Evolutionary conservation across 2,113 vertebrate species (phyloP).

Genomic region (Puntigrus tetrazona): DNA sequence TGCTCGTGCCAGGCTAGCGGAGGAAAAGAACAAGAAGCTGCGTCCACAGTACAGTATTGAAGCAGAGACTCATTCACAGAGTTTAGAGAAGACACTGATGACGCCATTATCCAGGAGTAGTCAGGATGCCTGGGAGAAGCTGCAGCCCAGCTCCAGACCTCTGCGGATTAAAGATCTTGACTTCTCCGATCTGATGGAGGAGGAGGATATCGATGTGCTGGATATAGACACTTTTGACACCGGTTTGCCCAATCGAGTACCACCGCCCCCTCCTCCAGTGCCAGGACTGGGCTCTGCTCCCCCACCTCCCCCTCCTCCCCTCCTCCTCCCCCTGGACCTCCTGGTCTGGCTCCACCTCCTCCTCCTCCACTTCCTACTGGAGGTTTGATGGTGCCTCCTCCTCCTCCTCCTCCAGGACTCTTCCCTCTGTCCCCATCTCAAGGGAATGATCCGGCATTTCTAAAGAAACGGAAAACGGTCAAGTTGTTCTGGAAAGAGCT

Average conservation of each 20-base stretch:
- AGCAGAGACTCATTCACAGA: constrained; percentile 71
- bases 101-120: constrained; percentile 71
- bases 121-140: constrained; percentile 75
- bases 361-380: constrained; percentile 60
- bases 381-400: constrained; percentile 10
- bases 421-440: constrained; percentile 10
- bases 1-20: constrained; percentile 62
- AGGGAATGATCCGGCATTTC: constrained; percentile 55
- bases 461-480: constrained; percentile 89
- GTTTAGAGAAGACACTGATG: constrained; percentile 75
- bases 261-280: constrained; percentile 63
- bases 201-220: constrained; percentile 89
- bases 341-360: constrained; percentile 38
- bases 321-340: constrained; percentile 59
- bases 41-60: constrained; percentile 80
- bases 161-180: constrained; percentile 93
- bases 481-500: constrained; percentile 97
- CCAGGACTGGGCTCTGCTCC: constrained; percentile 24
- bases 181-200: constrained; percentile 92
- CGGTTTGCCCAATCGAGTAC: constrained; percentile 46
- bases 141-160: constrained; percentile 67
- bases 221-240: constrained; percentile 73
- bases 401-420: constrained; percentile 47
- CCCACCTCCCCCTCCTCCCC: constrained; percentile 70
- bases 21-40: constrained; percentile 66